phyloP scores from a whole-genome alignment of 2,113 vertebrate genomes.

The Glareola pratincola region DNA sequence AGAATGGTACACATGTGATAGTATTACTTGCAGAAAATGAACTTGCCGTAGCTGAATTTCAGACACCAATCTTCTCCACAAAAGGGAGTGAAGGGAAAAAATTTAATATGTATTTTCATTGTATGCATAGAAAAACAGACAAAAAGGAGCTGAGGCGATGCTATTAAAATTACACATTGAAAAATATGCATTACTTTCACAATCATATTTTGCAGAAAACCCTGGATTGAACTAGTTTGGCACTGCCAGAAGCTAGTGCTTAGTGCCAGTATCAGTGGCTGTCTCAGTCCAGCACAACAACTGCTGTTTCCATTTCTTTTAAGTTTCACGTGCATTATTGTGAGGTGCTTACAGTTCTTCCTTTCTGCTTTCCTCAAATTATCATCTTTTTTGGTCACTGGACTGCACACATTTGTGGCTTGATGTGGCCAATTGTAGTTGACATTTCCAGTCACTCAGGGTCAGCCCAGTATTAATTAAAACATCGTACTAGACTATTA shows the following conservation, averaged over 20 bases:
- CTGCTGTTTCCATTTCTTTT: neutral
- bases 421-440: neutral
- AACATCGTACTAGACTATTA: neutral
- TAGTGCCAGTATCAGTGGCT: neutral
- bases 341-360: neutral
- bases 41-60: neutral
- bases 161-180: neutral
- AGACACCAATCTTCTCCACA: neutral
- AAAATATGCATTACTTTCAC: constrained; percentile 12
- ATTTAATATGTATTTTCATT: neutral
- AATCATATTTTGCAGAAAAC: neutral
- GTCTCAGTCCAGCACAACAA: neutral
- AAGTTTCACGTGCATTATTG: neutral
- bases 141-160: neutral
- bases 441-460: neutral
- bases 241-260: neutral
- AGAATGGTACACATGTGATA: neutral
- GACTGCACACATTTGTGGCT: neutral
- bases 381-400: neutral
- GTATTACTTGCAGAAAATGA: constrained; percentile 10
- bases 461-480: constrained; percentile 42
- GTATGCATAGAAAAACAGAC: neutral
- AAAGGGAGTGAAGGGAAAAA: neutral
- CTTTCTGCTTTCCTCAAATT: neutral
- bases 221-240: neutral